Base-by-base conservation (phyloP, 2,888 invertebrate genomes). In the Machimus atricapillus region DNA sequence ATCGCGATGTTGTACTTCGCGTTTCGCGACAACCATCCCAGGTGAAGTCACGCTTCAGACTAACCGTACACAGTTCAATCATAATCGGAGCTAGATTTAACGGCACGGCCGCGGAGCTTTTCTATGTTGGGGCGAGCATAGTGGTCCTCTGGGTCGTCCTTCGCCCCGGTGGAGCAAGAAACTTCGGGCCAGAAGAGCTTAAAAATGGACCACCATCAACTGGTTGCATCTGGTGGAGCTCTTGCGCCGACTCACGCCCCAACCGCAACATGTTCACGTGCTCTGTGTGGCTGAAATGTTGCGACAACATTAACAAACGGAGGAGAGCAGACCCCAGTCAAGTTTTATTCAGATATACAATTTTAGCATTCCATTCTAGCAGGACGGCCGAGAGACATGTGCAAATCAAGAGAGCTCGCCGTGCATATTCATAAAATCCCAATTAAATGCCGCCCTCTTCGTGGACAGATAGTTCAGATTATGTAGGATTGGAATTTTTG, bases 21-120 rank as follows among this genome's bases (percentile, higher is more conserved):
- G 23, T 9, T 40, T 56, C 40, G 31, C 82, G 82, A 52, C 52
- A 52, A 82, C 82, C 82, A 40, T 31, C 58, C 37, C 82, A 82
- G 37, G 82, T 58, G 82, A 82, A 82, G 82, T 82, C 82, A 58
- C 58, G 58, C 82, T 82, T 82, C 66, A 58, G 66, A 82, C 82
- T 82, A 66, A 19, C 19, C 14, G 58, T 31, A 37, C 37, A 52
- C 66, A 66, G 34, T 82, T 23, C 58, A 82, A 82, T 34, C 19
- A 56, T 58, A 82, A 19, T 37, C 66, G 7, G 66, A 31, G 34
- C 58, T 66, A 37, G 82, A 23, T 58, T 82, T 78, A 76, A 78
- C 78, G 43, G 46, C 14, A 46, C 37, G 23, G 78, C 14, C 23
- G 37, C 37, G 14, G 23, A 82, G 82, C 82, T 82, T 82, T 82